Percentiles rank a stretch among this genome's conserved stretches.
These are phyloP conservation scores for Petaurus breviceps DNA, from an alignment of 2,113 vertebrate species.

Conservation along the genomic window DNA sequence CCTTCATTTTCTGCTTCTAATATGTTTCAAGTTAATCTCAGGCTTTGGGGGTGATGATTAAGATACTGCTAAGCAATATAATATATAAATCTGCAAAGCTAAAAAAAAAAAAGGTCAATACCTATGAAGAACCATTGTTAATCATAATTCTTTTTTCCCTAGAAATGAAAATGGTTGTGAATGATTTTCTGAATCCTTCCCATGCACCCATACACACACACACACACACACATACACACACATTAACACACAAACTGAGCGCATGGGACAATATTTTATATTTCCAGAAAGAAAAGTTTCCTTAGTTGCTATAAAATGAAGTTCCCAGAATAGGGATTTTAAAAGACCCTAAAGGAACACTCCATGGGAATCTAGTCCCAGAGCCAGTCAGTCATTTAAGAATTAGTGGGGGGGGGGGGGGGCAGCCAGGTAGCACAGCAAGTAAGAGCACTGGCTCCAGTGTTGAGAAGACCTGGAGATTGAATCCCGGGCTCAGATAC, in stretches of 20 bases:
- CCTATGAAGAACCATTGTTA: slow-evolving; percentile 65
- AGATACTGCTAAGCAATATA: slow-evolving; percentile 82
- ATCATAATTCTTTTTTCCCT: slow-evolving; percentile 73
- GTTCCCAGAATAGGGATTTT: no score
- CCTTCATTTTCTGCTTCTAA: slow-evolving; percentile 81
- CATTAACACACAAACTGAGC: no score
- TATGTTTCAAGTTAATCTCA: slow-evolving; percentile 82
- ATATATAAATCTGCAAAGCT: slow-evolving; percentile 76
- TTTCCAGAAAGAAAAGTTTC: neutral
- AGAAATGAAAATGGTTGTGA: slow-evolving; percentile 25
- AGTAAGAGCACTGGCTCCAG: no score
- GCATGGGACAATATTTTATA: neutral
- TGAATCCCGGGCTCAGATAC: no score
- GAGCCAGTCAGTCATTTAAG: no score
- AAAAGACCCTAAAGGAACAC: no score
- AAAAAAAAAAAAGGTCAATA: slow-evolving; percentile 72
- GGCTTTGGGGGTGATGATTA: slow-evolving; percentile 77
- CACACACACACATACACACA: no score
- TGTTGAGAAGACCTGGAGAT: no score
- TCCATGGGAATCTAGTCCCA: no score
- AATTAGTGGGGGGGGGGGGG: no score
- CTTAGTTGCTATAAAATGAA: neutral
- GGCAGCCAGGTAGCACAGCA: no score
- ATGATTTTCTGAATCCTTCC: neutral
- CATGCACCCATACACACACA: no score